These are phyloP conservation scores for Leucozona laternaria DNA, from an alignment of 2,888 invertebrate species.

Conservation along the genomic window DNA sequence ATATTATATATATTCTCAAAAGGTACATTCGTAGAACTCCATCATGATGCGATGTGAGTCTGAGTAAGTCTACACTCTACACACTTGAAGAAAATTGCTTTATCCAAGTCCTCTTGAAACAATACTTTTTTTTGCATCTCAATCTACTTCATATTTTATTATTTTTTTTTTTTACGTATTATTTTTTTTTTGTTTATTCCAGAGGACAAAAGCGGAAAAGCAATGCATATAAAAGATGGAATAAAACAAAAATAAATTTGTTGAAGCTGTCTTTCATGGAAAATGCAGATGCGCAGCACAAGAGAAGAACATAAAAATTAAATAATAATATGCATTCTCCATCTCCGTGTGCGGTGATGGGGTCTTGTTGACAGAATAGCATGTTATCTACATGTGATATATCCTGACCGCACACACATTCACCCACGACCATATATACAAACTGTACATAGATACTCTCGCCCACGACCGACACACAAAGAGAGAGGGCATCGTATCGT, in stretches of 20 bases:
- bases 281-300: conserved; percentile 59
- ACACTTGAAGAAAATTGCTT: conserved; percentile 38
- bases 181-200: background rate
- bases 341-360: background rate
- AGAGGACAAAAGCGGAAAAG: conserved; percentile 33
- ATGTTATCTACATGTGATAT: conserved; percentile 31
- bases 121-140: conserved; percentile 24
- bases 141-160: conserved; percentile 30
- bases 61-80: conserved; percentile 12
- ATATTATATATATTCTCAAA: background rate
- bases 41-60: conserved; percentile 7
- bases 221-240: conserved; percentile 45
- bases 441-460: background rate
- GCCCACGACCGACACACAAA: background rate
- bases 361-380: conserved; percentile 46
- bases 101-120: conserved; percentile 18
- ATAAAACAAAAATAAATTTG: conserved; percentile 61
- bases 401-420: conserved; percentile 22
- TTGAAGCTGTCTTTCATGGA: conserved; percentile 57
- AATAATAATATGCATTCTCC: conserved; percentile 61
- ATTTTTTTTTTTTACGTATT: conserved; percentile 6
- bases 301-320: conserved; percentile 56
- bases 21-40: background rate
- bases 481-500: background rate
- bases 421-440: background rate